Evolutionary conservation across 30 jellyfish, hydroid and myxozoan genomes (phyloP), one percentile per base, ranked within the genome.

Genomic region (Cassiopea andromeda): DNA sequence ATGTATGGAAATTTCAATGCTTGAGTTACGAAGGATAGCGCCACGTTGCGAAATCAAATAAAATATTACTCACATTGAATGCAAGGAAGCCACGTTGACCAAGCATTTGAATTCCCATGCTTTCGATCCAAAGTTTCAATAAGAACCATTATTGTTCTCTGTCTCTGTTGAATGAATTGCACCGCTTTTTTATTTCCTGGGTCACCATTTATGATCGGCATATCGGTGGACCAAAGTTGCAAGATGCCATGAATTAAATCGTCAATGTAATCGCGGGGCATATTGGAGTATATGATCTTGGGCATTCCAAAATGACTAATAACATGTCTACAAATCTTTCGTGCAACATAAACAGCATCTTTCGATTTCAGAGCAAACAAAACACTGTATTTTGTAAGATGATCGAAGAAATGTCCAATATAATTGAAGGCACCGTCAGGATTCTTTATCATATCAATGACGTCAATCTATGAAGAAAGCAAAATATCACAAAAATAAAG

Each of bases 71-170:
- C 81, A 95, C 99, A 95, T 82, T 95, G 99, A 6, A 95, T 91
- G 77, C 99, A 97, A 47, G 99, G 99, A 17, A 95, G 85, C 98
- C 98, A 95, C 46, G 88, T 38, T n/a, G 97, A 80, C 99, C 99
- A 95, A 77, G 69, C 92, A 57, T 92, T 81, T 17, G 89, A 44
- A 54, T 83, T 93, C 10, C 58, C 50, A 69, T 88, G 96, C 89
- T 91, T 95, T 43, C 94, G 57, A 6, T 92, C 90, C n/a, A 95
- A 91, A 0, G 99, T 95, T 45, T 95, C 98, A 48, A 95, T 95
- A 7, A 95, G 88, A 70, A 80, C 85, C 97, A 91, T 82, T 17
- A 95, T 79, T 7, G 99, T 95, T 60, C 91, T 81, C 57, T 95
- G 99, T 43, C 99, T 60, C 72, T 95, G 99, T 16, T 91, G 93